Evolutionary conservation across 2,888 invertebrate genomes (phyloP), one percentile per base, ranked within the genome.

Genomic region (Smittia aterrima): DNA sequence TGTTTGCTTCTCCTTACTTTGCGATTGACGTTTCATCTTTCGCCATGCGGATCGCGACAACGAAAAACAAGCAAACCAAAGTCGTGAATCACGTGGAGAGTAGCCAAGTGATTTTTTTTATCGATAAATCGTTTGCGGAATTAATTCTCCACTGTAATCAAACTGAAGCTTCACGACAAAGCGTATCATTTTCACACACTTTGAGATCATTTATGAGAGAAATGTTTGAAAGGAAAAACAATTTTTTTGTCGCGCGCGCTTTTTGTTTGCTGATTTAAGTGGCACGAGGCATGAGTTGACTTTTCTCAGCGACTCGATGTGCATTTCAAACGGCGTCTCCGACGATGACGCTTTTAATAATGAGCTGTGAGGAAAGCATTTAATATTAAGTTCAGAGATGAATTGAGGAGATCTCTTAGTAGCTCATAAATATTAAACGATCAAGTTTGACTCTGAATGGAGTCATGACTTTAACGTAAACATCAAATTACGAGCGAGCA

Each of bases 281-380:
- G 70, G 70, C 70, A 70, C 70, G 70, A 70, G 70, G 70, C 70
- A 27, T 24, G 54, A 67, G 9, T 40, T 67, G 7, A 64, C 11
- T 64, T 64, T 4, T 64, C 22, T 2, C 9, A 11, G 16, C 25
- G 20, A 27, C n/a, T 58, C 64, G 25, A 6, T 64, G 22, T 64
- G 25, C 64, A 27, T 24, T 25, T 64, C 25, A 22, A 25, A 27
- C 18, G 25, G 64, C 22, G 13, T 64, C 20, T 58, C 18, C 18
- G 58, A 47, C 16, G 64, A 16, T 20, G 27, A 58, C 58, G 58
- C 47, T 47, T 16, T 47, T 47, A 47, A 18, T 13, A 58, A 13
- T 58, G 58, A 18, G 22, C 7, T 22, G 22, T 18, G 22, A 58
- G n/a, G 16, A 58, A 18, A 47, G 11, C 47, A 47, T 32, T 32